phyloP scores from a whole-genome alignment of 2,888 invertebrate species.

The Polymixis lichenea region DNA sequence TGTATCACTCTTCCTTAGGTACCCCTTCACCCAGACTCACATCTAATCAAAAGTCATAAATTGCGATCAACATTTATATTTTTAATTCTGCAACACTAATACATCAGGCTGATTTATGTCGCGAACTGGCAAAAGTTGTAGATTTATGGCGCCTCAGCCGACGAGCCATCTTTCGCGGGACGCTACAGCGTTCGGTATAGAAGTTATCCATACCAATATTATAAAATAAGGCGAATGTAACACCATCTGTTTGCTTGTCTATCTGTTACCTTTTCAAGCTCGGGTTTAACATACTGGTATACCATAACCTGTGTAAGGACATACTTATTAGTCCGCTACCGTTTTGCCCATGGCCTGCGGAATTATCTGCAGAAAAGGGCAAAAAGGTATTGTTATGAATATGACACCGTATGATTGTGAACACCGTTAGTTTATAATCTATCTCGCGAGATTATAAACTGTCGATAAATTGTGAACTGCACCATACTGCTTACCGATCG shows the following conservation, averaged over 20 bases:
- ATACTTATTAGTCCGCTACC: background rate
- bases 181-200: constrained; percentile 24
- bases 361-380: no score
- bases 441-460: no score
- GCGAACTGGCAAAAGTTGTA: constrained; percentile 74
- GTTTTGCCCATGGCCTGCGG: no score
- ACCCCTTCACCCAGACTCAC: constrained; percentile 19
- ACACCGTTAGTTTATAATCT: no score
- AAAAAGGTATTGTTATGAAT: no score
- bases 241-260: background rate
- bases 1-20: background rate
- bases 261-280: background rate
- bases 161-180: constrained; percentile 61
- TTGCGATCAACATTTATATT: constrained; percentile 73
- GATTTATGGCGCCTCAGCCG: constrained; percentile 72
- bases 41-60: constrained; percentile 65
- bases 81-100: constrained; percentile 79
- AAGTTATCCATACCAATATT: background rate
- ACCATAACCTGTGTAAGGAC: background rate
- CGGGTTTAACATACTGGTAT: background rate
- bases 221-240: background rate
- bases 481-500: no score
- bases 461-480: no score
- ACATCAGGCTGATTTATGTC: constrained; percentile 80
- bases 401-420: no score